Conservation (phyloP, 2,113 vertebrate genomes). For the Anas platyrhynchos region DNA sequence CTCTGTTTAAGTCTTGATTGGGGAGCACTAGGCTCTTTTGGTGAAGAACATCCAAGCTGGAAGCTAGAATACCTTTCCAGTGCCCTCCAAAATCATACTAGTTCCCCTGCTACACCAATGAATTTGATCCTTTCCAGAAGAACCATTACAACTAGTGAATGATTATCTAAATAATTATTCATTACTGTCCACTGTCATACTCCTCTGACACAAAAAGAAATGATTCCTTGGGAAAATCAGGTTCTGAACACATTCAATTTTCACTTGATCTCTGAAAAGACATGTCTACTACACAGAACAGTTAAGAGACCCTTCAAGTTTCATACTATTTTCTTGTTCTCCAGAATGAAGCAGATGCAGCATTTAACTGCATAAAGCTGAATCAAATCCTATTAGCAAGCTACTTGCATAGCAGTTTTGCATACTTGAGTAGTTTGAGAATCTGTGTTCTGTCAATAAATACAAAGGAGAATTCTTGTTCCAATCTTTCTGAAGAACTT, state of each 20-base stretch:
- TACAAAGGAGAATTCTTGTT: not conserved
- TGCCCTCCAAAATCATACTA: not conserved
- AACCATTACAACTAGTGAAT: not conserved
- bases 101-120: not conserved
- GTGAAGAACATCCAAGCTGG: not conserved
- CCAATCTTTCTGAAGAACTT: not conserved
- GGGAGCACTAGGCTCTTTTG: not conserved
- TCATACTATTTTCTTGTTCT: not conserved
- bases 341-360: not conserved
- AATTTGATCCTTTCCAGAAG: not conserved
- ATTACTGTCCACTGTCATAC: not conserved
- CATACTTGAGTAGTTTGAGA: not conserved
- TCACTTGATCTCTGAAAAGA: not conserved
- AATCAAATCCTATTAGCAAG: not conserved
- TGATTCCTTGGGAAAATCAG: not conserved
- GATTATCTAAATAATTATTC: not conserved
- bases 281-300: not conserved
- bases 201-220: not conserved
- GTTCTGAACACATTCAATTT: not conserved
- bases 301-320: not conserved
- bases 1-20: not conserved
- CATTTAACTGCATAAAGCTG: not conserved
- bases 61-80: not conserved
- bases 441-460: not conserved
- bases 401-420: not conserved